Evolutionary conservation across 2,888 invertebrate species (phyloP).

Genomic region (Nymphalis urticae): DNA sequence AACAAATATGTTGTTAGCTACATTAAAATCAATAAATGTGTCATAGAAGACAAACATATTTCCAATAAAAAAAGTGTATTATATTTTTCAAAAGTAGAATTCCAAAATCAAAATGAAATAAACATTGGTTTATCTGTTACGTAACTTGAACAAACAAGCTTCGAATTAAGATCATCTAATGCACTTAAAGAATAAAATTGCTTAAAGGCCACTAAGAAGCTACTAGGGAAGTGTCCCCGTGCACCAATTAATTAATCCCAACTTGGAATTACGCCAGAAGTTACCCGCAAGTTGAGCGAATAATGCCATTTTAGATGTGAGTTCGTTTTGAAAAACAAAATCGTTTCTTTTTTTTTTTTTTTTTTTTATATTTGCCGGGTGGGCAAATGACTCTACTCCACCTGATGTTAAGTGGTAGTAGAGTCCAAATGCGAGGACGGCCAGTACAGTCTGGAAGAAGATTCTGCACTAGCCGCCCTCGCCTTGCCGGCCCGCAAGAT

Average conservation of each 20-base stretch:
- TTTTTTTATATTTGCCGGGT: no score
- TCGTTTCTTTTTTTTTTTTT: no score
- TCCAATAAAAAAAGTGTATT: no score
- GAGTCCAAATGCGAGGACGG: no score
- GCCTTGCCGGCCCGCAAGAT: no score
- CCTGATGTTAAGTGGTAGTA: no score
- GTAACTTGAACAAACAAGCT: constrained; percentile 20
- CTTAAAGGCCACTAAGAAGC: constrained; percentile 46
- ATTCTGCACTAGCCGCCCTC: no score
- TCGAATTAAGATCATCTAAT: constrained; percentile 39
- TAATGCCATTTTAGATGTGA: constrained; percentile 44
- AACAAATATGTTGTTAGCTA: no score
- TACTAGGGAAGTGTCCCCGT: constrained; percentile 48
- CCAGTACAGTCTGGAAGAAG: no score
- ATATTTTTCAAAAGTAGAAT: neutral
- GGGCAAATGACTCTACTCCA: no score
- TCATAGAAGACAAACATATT: no score
- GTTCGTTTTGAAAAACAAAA: constrained; percentile 43
- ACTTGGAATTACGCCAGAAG: constrained; percentile 49
- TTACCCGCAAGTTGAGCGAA: constrained; percentile 41
- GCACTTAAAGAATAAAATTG: constrained; percentile 50
- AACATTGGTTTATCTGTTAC: neutral
- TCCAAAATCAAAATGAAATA: constrained; percentile 4
- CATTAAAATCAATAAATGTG: no score
- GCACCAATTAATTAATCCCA: constrained; percentile 57